A percentile compares a stretch with the other conserved stretches of the same genome.
phyloP scores from a whole-genome alignment of 2,888 invertebrate species.

The Choreutis nemorana region DNA sequence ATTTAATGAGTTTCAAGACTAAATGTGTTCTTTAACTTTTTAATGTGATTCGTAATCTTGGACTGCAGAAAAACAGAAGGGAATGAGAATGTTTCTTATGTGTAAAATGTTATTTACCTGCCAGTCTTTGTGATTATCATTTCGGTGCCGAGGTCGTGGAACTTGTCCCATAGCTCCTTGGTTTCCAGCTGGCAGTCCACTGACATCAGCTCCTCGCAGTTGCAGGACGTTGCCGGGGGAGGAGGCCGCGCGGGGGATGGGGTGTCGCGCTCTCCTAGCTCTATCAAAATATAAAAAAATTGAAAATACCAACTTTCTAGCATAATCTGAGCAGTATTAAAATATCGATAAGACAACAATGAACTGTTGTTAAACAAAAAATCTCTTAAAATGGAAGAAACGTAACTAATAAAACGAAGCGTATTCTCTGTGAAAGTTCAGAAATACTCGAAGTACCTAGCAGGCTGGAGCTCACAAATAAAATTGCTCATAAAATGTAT shows the following conservation, averaged over 20 bases:
- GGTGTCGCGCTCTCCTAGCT: conserved; percentile 57
- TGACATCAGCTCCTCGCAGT: conserved; percentile 82
- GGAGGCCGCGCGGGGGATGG: conserved; percentile 52
- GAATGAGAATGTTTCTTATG: no score
- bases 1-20: no score
- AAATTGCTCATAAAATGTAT: no score
- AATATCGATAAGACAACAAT: neutral
- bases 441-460: no score
- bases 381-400: no score
- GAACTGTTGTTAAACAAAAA: no score
- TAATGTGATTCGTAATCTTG: no score
- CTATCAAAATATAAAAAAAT: conserved; percentile 20
- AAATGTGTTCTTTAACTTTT: no score
- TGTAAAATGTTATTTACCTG: conserved; percentile 79
- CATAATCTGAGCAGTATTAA: neutral
- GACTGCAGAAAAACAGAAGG: no score
- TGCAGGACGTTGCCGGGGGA: conserved; percentile 70
- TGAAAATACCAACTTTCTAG: neutral
- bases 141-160: conserved; percentile 93
- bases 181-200: conserved; percentile 94
- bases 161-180: conserved; percentile 97
- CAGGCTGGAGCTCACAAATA: no score
- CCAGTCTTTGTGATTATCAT: conserved; percentile 99
- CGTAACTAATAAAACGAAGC: no score
- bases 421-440: no score